A percentile compares a stretch with the other conserved stretches of the same genome.
Conservation (phyloP, 2,113 vertebrate genomes). For the Callaeas wilsoni region DNA sequence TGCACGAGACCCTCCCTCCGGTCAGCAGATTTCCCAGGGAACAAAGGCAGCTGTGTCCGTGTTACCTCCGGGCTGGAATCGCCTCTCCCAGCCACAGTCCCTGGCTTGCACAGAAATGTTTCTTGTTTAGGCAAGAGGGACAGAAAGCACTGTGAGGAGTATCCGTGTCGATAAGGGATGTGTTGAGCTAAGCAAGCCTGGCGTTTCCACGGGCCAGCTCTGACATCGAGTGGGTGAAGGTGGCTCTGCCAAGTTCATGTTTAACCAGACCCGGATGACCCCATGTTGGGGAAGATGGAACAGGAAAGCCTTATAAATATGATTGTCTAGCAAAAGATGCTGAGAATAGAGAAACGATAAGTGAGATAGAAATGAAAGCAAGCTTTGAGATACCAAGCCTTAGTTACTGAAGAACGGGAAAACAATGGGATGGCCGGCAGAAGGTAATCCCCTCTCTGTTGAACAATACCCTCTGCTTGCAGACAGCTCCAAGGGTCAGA, state of each 20-base stretch:
- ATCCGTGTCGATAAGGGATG: not conserved
- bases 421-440: too few relatives aligned
- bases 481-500: too few relatives aligned
- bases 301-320: too few relatives aligned
- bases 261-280: not conserved
- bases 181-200: not conserved
- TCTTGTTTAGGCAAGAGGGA: not conserved
- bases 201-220: fast-evolving
- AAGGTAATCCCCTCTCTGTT: too few relatives aligned
- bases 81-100: not conserved
- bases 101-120: not conserved
- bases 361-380: too few relatives aligned
- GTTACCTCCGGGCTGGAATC: not conserved
- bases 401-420: too few relatives aligned
- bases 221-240: not conserved
- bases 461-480: too few relatives aligned
- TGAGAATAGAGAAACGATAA: too few relatives aligned
- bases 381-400: too few relatives aligned
- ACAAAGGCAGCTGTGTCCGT: not conserved
- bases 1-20: not conserved
- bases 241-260: not conserved
- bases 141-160: not conserved
- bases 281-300: too few relatives aligned
- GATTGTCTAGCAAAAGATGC: too few relatives aligned
- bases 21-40: not conserved